Conservation (phyloP, 2,113 vertebrate genomes). For the Alectura lathami region DNA sequence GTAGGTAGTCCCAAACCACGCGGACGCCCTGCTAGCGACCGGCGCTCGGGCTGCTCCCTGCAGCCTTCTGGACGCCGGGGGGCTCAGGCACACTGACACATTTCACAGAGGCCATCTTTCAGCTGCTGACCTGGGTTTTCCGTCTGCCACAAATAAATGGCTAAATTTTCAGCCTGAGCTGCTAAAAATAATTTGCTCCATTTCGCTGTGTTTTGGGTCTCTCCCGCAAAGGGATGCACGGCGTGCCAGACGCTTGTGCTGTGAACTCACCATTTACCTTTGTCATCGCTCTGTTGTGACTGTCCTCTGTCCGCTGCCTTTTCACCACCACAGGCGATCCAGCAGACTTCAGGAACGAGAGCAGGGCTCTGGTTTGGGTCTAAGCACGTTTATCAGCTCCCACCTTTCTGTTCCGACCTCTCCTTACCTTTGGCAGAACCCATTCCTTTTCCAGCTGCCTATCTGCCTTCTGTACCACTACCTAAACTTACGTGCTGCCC, state of each 20-base stretch:
- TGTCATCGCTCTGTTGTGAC: not conserved
- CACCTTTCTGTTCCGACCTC: too few relatives aligned
- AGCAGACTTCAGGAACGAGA: not conserved
- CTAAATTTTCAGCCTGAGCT: not conserved
- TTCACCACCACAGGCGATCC: not conserved
- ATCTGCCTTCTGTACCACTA: not conserved
- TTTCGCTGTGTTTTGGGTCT: conserved; percentile 2
- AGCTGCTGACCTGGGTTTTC: not conserved
- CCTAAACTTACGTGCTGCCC: not conserved
- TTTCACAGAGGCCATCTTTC: not conserved
- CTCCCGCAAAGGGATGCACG: not conserved
- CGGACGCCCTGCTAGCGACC: too few relatives aligned
- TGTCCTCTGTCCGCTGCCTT: not conserved
- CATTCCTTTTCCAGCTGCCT: not conserved
- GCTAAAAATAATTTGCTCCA: conserved; percentile 35
- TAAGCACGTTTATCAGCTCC: not conserved
- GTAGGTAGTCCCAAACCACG: not conserved
- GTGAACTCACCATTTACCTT: not conserved
- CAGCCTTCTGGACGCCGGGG: not conserved
- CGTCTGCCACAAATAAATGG: conserved; percentile 17
- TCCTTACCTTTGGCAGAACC: not conserved
- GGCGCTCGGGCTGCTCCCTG: not conserved
- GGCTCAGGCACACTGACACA: not conserved
- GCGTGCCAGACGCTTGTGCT: not conserved
- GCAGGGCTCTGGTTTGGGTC: not conserved